Base-by-base conservation (phyloP, 2,797 vertebrate genomes). In the Miichthys miiuy region DNA sequence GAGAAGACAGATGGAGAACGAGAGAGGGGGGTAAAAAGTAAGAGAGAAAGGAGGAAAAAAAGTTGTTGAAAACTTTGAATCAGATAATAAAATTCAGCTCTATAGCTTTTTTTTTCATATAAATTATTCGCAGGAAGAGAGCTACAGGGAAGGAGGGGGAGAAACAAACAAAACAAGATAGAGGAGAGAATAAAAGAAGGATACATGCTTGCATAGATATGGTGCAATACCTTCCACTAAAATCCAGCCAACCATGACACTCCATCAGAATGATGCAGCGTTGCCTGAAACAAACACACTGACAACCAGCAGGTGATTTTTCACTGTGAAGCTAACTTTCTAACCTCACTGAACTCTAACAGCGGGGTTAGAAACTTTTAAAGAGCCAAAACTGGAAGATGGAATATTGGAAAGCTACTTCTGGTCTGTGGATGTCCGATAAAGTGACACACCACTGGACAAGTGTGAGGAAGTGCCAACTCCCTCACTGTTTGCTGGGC, bases 61-160 rank as follows among this genome's bases (percentile, higher is more conserved):
- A 69, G 71, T 71, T 82, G 55, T 20, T 61, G 62, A 72, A 75
- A 69, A 81, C 51, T 76, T 72, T 63, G 55, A 79, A 79, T 78
- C 63, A 46, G 63, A 75, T 76, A 72, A 81, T 83, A 58, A 71
- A 84, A 85, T 82, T 76, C 77, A 81, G 54, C 64, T 80, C 63
- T 27, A 8, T 50, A 55, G 55, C 18, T 27, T 89, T 76, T 89
- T 76, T 68, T 75, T 52, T 51, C 2, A 9, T 38, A 81, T 87
- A 56, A 85, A 88, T 89, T 80, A 88, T 86, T 88, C 13, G 55
- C 69, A 47, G 50, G 73, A 57, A 16, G 17, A 75, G 55, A 63
- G 62, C 60, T 55, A 58, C 25, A 11, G 80, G 52, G 55, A 65
- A 62, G 27, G 46, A 66, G 61, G 46, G 14, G 0, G 7, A 38